These are phyloP conservation scores for Zaprionus africanus DNA, from an alignment of 1,140 invertebrate species.

Conservation along the genomic window DNA sequence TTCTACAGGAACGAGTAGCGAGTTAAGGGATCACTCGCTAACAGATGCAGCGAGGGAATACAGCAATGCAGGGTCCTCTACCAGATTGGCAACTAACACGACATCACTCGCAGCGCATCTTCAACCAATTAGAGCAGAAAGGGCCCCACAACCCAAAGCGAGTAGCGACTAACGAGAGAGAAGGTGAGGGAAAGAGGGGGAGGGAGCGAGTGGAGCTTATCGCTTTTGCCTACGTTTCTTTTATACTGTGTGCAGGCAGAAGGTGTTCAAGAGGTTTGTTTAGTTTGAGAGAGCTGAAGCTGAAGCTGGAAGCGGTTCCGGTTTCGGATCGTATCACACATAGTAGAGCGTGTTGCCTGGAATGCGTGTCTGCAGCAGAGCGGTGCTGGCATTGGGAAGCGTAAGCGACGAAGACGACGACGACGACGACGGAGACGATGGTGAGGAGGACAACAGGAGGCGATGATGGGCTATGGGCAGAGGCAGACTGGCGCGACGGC, in stretches of 20 bases:
- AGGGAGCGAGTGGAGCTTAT: neutral
- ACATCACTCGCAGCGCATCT: neutral
- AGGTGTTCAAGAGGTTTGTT: neutral
- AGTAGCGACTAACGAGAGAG: slow-evolving; percentile 2
- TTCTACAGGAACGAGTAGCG: neutral
- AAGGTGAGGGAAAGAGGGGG: neutral
- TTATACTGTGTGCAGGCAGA: neutral
- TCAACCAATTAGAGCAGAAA: neutral
- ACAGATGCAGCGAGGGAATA: neutral
- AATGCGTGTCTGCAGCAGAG: slow-evolving; percentile 76
- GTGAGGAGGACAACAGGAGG: slow-evolving; percentile 19
- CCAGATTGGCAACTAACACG: neutral
- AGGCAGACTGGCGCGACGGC: slow-evolving; percentile 68
- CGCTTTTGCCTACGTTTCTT: slow-evolving; percentile 24
- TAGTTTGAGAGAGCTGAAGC: slow-evolving; percentile 1
- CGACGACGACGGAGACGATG: slow-evolving; percentile 23
- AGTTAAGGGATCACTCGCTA: neutral
- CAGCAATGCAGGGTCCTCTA: neutral
- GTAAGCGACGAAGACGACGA: slow-evolving; percentile 60
- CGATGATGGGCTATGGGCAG: slow-evolving; percentile 39
- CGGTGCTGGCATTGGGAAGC: slow-evolving; percentile 67
- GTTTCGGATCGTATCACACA: slow-evolving; percentile 58
- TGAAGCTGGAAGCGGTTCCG: slow-evolving; percentile 6
- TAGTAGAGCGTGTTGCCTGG: slow-evolving; percentile 83
- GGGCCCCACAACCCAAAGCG: neutral